Conservation (phyloP, 2,113 vertebrate genomes). For the Cygnus buccinator region DNA sequence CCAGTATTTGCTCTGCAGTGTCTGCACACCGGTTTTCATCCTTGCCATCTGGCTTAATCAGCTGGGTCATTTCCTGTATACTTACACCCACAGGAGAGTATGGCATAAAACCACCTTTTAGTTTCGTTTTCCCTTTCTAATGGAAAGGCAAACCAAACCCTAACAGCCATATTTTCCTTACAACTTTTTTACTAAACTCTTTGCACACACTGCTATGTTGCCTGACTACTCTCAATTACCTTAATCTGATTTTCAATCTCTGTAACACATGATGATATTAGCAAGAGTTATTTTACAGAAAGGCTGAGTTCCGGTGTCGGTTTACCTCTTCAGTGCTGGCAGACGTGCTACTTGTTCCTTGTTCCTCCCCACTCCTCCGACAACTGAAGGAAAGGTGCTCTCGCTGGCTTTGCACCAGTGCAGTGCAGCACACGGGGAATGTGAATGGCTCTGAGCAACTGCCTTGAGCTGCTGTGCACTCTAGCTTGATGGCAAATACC, state of each 20-base stretch:
- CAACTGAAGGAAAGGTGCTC: background rate
- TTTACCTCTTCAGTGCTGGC: background rate
- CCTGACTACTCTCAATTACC: background rate
- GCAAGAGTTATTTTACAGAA: background rate
- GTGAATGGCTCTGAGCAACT: background rate
- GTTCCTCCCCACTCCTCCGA: background rate
- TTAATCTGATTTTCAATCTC: background rate
- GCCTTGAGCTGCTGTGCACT: background rate
- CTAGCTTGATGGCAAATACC: background rate
- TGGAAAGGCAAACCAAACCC: background rate
- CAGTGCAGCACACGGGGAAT: fast-evolving
- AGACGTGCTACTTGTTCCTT: background rate
- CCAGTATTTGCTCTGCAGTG: background rate
- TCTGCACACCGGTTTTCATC: background rate
- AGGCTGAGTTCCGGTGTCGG: background rate
- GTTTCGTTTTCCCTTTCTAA: background rate
- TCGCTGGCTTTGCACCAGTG: fast-evolving
- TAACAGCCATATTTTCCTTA: background rate
- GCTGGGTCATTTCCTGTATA: background rate
- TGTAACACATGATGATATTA: background rate
- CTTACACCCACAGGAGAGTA: background rate
- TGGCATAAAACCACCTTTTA: background rate
- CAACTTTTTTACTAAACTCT: background rate
- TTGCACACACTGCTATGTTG: fast-evolving
- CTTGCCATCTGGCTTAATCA: background rate